These are phyloP conservation scores for Disparrhopalites patrizii DNA, from an alignment of 2,888 invertebrate species.

Conservation along the genomic window DNA sequence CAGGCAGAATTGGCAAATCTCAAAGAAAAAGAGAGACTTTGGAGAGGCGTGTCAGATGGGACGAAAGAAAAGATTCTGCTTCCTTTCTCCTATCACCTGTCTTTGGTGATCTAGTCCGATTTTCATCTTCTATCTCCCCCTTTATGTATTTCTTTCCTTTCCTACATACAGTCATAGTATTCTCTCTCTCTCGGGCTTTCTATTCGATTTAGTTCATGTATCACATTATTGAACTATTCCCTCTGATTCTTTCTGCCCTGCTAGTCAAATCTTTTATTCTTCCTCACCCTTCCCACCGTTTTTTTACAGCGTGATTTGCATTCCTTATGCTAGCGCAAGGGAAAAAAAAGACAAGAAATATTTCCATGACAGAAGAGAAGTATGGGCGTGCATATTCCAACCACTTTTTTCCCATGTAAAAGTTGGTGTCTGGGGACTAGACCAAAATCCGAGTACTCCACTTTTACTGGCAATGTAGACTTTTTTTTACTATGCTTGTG, in stretches of 20 bases:
- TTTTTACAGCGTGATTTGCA: background rate
- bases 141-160: background rate
- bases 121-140: background rate
- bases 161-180: no score
- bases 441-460: no score
- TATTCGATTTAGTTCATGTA: background rate
- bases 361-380: no score
- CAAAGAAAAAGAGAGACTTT: no score
- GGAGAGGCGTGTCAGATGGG: no score
- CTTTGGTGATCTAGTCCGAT: background rate
- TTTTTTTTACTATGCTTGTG: no score
- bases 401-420: no score
- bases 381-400: no score
- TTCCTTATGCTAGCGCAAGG: background rate
- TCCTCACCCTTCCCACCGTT: background rate
- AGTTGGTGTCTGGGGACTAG: no score
- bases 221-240: conserved; percentile 8
- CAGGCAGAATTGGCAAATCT: no score
- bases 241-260: background rate
- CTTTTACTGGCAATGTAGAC: no score
- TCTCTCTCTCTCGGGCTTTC: background rate
- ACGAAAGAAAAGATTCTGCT: background rate
- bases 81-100: background rate
- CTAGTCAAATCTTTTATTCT: background rate
- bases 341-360: no score